Evolutionary conservation across 2,888 invertebrate genomes (phyloP).

Genomic region (Megamerina dolium): DNA sequence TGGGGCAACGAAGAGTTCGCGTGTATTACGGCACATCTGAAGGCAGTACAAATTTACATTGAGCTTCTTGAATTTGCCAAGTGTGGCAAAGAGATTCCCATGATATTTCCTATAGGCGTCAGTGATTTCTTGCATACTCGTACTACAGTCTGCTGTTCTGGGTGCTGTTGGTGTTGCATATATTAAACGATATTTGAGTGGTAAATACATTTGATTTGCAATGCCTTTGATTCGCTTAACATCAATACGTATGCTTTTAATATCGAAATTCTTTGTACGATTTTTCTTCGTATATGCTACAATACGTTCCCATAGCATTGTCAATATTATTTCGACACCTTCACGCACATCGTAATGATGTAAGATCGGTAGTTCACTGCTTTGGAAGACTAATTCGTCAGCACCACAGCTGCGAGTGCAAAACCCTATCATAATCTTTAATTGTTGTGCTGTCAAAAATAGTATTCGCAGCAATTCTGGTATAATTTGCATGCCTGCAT

Average conservation of each 20-base stretch:
- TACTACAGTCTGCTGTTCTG: too few species aligned
- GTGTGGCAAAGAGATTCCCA: too few species aligned
- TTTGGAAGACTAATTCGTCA: neutral
- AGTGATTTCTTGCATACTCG: too few species aligned
- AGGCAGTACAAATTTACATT: constrained; percentile 1
- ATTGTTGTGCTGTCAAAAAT: neutral
- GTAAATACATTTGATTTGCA: too few species aligned
- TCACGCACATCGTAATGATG: constrained; percentile 1
- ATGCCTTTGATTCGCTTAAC: too few species aligned
- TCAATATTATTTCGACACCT: neutral
- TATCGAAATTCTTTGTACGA: too few species aligned
- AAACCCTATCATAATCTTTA: neutral
- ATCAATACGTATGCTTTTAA: too few species aligned
- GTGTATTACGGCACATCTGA: neutral
- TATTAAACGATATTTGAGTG: too few species aligned
- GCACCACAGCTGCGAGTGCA: neutral
- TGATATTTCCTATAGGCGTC: too few species aligned
- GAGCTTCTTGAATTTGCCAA: too few species aligned
- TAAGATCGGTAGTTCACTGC: neutral
- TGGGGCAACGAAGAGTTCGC: constrained; percentile 1
- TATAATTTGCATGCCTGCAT: neutral
- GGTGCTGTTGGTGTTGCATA: too few species aligned
- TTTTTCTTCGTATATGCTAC: constrained; percentile 3
- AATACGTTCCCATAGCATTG: constrained; percentile 1
- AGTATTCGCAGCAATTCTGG: constrained; percentile 3